phyloP scores from a whole-genome alignment of 2,797 vertebrate genomes.

The Poecile montanus region DNA sequence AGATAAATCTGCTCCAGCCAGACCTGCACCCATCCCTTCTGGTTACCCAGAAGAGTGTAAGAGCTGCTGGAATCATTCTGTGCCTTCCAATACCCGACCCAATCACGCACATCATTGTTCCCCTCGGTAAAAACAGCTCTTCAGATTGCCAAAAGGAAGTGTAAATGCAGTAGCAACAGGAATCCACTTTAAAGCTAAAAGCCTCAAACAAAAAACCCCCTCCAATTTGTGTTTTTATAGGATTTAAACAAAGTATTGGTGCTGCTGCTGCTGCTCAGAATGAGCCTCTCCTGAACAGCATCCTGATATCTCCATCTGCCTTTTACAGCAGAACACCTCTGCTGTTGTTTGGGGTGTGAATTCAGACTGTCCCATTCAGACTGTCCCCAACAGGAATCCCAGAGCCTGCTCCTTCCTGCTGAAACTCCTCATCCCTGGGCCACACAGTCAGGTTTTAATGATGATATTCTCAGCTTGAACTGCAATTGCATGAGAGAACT shows the following conservation, averaged over 20 bases:
- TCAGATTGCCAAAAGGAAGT: neutral
- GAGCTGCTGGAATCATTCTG: neutral
- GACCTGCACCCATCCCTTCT: neutral
- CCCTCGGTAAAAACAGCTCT: neutral
- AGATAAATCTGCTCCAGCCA: neutral
- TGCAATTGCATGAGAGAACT: rapidly evolving
- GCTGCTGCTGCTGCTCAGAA: neutral
- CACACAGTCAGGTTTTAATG: neutral
- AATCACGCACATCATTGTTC: neutral
- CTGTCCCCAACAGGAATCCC: neutral
- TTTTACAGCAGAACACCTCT: neutral
- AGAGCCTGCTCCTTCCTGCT: neutral
- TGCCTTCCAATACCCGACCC: neutral
- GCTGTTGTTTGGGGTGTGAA: rapidly evolving
- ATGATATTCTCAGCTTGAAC: neutral
- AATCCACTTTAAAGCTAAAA: neutral
- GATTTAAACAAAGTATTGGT: neutral
- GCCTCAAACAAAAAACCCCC: neutral
- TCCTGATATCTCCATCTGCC: neutral
- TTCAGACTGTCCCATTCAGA: too few species aligned
- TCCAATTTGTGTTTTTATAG: neutral
- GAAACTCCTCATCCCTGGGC: neutral
- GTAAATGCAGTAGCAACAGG: neutral
- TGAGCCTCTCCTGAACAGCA: neutral
- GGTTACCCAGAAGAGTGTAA: neutral